Conservation (phyloP, 2,113 vertebrate genomes). For the Alethe diademata region DNA sequence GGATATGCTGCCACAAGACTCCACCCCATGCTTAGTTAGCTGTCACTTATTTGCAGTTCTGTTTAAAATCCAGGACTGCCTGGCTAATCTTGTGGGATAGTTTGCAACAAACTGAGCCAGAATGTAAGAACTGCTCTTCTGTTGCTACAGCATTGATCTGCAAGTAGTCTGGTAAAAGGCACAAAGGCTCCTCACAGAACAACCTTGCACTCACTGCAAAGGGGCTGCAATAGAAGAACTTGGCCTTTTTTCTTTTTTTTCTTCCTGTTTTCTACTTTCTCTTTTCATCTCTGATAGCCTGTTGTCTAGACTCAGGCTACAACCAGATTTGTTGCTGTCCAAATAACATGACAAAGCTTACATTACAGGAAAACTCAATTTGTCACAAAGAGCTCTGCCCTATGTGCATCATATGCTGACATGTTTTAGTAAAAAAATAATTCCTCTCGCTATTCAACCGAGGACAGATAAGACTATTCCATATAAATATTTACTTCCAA, state of each 20-base stretch:
- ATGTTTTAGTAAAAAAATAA: not conserved
- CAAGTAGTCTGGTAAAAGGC: not conserved
- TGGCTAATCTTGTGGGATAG: not conserved
- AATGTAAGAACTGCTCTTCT: not conserved
- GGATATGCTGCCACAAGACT: not conserved
- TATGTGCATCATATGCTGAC: not conserved
- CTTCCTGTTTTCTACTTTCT: not conserved
- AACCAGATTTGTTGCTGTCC: not conserved
- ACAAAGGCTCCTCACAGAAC: not conserved
- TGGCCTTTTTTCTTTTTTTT: not conserved
- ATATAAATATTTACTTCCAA: not conserved
- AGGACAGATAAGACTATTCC: not conserved
- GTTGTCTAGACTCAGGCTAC: not conserved
- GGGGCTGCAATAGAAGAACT: not conserved
- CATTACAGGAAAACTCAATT: not conserved
- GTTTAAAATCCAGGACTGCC: not conserved
- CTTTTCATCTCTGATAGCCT: not conserved
- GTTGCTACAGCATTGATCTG: not conserved
- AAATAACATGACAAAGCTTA: not conserved
- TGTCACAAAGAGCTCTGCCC: not conserved
- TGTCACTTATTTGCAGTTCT: not conserved
- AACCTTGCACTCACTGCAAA: not conserved
- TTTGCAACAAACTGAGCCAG: not conserved
- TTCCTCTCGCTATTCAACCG: not conserved
- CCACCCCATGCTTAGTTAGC: not conserved